Percentiles rank a stretch among this genome's conserved stretches.
phyloP scores from a whole-genome alignment of 2,888 invertebrate species.

The Epinotia nisella region DNA sequence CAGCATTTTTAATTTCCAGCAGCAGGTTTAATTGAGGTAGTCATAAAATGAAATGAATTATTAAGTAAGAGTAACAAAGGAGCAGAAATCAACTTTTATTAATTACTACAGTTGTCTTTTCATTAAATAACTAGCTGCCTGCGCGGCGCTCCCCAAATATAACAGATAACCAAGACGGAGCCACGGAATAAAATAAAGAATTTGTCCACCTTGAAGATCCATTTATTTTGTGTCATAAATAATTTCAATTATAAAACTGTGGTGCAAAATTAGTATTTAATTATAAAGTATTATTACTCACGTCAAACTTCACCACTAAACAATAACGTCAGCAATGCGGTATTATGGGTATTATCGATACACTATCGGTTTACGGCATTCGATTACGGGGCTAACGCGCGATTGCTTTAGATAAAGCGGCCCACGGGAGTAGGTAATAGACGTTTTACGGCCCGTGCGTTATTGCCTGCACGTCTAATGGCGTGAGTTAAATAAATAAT shows the following conservation, averaged over 20 bases:
- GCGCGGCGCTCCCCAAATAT: too few relatives aligned
- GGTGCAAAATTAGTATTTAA: too few relatives aligned
- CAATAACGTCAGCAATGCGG: not conserved
- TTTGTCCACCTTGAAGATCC: too few relatives aligned
- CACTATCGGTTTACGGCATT: conserved; percentile 28
- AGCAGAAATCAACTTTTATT: not conserved
- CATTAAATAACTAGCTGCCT: too few relatives aligned
- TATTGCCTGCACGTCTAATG: conserved; percentile 29
- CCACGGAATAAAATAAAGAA: too few relatives aligned
- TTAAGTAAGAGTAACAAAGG: not conserved
- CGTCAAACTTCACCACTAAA: not conserved
- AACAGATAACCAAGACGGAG: too few relatives aligned
- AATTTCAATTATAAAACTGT: too few relatives aligned
- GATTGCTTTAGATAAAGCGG: conserved; percentile 32
- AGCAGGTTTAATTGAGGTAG: not conserved
- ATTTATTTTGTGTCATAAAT: too few relatives aligned
- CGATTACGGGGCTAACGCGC: conserved; percentile 30
- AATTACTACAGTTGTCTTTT: too few relatives aligned
- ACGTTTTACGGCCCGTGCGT: conserved; percentile 30
- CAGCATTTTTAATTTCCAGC: not conserved
- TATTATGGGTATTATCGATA: conserved; percentile 23
- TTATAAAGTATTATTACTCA: not conserved
- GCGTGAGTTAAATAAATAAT: conserved; percentile 27
- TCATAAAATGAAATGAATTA: not conserved
- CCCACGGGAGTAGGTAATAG: conserved; percentile 34